Percentiles rank a stretch among this genome's conserved stretches.
Conservation (phyloP, 2,113 vertebrate genomes). For the Glaucomys volans region DNA sequence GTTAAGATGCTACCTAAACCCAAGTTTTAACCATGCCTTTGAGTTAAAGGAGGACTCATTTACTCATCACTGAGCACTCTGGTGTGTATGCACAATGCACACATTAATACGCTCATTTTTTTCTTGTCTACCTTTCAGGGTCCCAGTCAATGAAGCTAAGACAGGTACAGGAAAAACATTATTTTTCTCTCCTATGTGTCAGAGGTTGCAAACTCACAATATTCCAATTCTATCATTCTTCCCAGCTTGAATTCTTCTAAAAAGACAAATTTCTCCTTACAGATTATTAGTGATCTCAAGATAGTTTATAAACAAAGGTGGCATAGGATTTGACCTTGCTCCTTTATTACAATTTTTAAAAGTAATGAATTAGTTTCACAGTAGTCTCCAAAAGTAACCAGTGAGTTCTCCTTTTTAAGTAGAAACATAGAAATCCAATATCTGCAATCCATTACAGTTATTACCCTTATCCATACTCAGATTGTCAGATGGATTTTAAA, state of each 20-base stretch:
- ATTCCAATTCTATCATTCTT: neutral
- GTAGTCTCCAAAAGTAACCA: neutral
- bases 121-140: neutral
- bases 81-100: accelerated
- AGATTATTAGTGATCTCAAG: conserved; percentile 32
- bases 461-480: neutral
- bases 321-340: neutral
- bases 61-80: neutral
- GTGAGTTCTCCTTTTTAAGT: neutral
- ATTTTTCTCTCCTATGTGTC: neutral
- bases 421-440: neutral
- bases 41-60: neutral
- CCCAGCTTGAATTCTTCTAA: conserved; percentile 32
- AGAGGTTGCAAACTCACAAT: neutral
- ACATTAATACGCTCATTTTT: neutral
- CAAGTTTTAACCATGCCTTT: neutral
- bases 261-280: conserved; percentile 31
- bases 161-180: neutral
- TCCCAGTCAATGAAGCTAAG: neutral
- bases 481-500: neutral
- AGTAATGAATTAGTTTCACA: neutral
- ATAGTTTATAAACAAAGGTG: neutral
- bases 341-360: neutral
- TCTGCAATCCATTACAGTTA: neutral
- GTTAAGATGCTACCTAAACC: neutral